phyloP scores from a whole-genome alignment of 2,888 invertebrate species.

The Polydrusus pterygomalis region DNA sequence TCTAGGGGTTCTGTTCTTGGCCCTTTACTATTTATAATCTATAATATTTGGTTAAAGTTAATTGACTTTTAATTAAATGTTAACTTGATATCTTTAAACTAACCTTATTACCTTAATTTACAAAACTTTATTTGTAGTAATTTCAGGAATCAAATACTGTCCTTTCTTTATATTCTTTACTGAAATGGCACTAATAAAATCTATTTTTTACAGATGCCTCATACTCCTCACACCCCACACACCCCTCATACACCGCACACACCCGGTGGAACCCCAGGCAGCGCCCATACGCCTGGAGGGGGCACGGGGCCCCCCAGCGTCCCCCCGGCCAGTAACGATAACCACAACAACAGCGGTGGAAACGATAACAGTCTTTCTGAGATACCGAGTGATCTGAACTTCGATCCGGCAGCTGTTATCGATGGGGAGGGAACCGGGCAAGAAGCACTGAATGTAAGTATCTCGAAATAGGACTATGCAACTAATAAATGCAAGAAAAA shows the following conservation, averaged over 20 bases:
- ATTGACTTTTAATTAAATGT: too few relatives aligned
- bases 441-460: slow-evolving; percentile 92
- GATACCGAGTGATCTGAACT: slow-evolving; percentile 91
- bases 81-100: too few relatives aligned
- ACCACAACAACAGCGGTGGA: slow-evolving; percentile 59
- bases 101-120: too few relatives aligned
- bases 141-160: too few relatives aligned
- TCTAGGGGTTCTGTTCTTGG: too few relatives aligned
- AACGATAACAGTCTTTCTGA: slow-evolving; percentile 77
- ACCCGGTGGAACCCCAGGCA: slow-evolving; percentile 80
- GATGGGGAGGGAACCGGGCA: slow-evolving; percentile 91
- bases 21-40: too few relatives aligned
- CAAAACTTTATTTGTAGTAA: too few relatives aligned
- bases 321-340: slow-evolving; percentile 76
- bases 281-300: slow-evolving; percentile 81
- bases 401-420: slow-evolving; percentile 94
- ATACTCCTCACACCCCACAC: slow-evolving; percentile 87
- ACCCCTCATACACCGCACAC: slow-evolving; percentile 88
- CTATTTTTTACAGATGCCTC: slow-evolving; percentile 74
- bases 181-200: too few relatives aligned
- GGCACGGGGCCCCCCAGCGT: slow-evolving; percentile 88
- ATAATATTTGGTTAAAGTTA: too few relatives aligned
- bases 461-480: too few relatives aligned
- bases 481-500: too few relatives aligned
- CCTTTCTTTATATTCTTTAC: too few relatives aligned